Evolutionary conservation across 1,140 invertebrate genomes (phyloP), one percentile per base, ranked within the genome.

Genomic region (Potamilus streckersoni): DNA sequence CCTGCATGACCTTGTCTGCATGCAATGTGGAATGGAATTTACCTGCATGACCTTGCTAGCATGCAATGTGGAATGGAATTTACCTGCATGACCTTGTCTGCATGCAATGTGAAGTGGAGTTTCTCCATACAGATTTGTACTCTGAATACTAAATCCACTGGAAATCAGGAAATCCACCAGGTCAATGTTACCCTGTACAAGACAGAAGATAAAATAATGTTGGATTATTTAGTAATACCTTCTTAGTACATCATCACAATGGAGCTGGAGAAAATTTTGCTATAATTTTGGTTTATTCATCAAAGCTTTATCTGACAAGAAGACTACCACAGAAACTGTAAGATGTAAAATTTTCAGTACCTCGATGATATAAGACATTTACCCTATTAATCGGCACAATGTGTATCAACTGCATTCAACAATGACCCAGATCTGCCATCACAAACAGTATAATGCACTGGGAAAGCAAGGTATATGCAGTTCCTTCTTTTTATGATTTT

Each of bases 71-170:
- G 23, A 23, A 23, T 23, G 23, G 23, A 8, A 55, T 13, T 59
- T 69, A 70, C 74, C 74, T 70, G 58, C 55, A 63, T 70, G 58
- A n/a, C 74, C 74, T 56, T 49, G 20, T 14, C 68, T 56, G 27
- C 68, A 58, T 4, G 74, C 74, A 16, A 71, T 58, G 67, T 76
- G 69, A 49, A 71, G 69, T 3, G 74, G 74, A 15, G 68, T 76
- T 67, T 76, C 74, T 15, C 74, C 74, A 76, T 71, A 76, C 17
- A 71, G 56, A 31, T 76, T 76, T 23, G 74, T 76, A 17, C 20
- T 56, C 15, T 60, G 27, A 49, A 71, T 57, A 66, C 71, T 58
- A 23, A 70, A 64, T 19, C 74, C 74, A 58, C 61, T 38, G 58
- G 38, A n/a, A 23, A 76, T 27, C 16, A 76, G 23, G 11, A 76